A percentile compares a stretch with the other conserved stretches of the same genome.
These are phyloP conservation scores for Caenorhabditis angaria DNA, from an alignment of 2,888 invertebrate genomes.

Conservation along the genomic window DNA sequence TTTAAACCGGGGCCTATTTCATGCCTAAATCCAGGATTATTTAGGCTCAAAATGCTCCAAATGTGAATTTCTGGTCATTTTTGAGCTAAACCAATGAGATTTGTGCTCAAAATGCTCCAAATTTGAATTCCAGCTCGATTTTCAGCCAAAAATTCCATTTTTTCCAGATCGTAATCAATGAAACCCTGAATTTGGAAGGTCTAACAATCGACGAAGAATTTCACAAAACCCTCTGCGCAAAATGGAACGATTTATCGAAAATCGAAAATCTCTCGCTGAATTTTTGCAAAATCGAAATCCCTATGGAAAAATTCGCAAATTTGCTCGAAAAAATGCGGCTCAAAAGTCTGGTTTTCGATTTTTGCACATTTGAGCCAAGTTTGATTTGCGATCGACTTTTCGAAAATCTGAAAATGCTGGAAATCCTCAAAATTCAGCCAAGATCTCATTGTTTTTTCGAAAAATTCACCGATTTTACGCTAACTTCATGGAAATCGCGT, in stretches of 20 bases:
- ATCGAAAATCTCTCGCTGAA: constrained; percentile 29
- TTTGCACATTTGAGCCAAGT: constrained; percentile 36
- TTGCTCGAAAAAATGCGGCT: constrained; percentile 31
- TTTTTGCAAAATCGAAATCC: constrained; percentile 26
- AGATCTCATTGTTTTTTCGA: constrained; percentile 32
- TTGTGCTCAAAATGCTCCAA: too few species aligned
- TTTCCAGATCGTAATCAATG: constrained; percentile 13
- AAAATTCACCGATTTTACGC: constrained; percentile 39
- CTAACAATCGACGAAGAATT: constrained; percentile 35
- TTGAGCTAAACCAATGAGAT: too few species aligned
- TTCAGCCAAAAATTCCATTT: too few species aligned
- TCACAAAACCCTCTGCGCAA: constrained; percentile 35
- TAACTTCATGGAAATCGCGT: constrained; percentile 28
- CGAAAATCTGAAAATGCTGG: constrained; percentile 24
- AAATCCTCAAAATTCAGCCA: constrained; percentile 41
- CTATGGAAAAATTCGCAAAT: constrained; percentile 22
- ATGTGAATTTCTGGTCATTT: too few species aligned
- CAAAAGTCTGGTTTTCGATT: constrained; percentile 29
- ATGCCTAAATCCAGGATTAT: too few species aligned
- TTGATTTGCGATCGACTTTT: constrained; percentile 39
- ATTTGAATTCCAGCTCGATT: too few species aligned
- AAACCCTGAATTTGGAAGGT: constrained; percentile 43
- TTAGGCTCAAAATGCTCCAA: too few species aligned
- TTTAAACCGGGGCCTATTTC: too few species aligned
- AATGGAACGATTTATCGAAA: constrained; percentile 43